These are phyloP conservation scores for Rhinopomastus cyanomelas DNA, from an alignment of 2,113 vertebrate genomes.

Conservation along the genomic window DNA sequence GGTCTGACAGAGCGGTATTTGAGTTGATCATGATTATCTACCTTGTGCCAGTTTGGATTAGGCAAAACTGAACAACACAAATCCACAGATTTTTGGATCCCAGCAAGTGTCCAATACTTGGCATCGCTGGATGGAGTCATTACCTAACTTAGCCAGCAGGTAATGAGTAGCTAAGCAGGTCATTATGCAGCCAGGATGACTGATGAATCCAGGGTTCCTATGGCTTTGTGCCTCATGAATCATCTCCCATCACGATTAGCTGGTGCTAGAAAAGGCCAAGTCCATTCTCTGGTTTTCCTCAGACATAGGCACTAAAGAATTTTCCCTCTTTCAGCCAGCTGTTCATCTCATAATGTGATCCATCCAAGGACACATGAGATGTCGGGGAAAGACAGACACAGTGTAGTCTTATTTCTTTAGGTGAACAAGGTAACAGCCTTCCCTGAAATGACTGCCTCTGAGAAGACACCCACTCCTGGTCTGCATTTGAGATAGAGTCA, in stretches of 20 bases:
- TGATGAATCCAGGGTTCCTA: not conserved
- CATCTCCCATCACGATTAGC: not conserved
- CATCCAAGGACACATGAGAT: not conserved
- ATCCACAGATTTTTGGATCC: not conserved
- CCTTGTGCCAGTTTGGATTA: not conserved
- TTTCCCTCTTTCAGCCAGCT: not conserved
- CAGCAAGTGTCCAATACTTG: not conserved
- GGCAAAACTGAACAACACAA: not conserved
- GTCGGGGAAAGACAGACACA: not conserved
- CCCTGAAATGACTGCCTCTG: not conserved
- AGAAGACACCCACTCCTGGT: not conserved
- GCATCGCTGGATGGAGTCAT: not conserved
- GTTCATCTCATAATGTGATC: not conserved
- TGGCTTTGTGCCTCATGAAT: not conserved
- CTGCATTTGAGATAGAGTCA: not conserved
- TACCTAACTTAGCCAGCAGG: constrained; percentile 27
- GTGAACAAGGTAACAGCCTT: not conserved
- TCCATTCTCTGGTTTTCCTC: not conserved
- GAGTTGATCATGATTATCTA: not conserved
- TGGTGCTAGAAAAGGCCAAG: not conserved
- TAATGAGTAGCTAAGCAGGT: constrained; percentile 16
- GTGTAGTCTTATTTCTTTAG: not conserved
- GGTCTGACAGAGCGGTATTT: not conserved
- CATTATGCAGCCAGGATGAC: constrained; percentile 12
- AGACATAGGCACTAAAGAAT: not conserved